Evolutionary conservation across 2,113 vertebrate species (phyloP).

Genomic region (Pterophyllum scalare): DNA sequence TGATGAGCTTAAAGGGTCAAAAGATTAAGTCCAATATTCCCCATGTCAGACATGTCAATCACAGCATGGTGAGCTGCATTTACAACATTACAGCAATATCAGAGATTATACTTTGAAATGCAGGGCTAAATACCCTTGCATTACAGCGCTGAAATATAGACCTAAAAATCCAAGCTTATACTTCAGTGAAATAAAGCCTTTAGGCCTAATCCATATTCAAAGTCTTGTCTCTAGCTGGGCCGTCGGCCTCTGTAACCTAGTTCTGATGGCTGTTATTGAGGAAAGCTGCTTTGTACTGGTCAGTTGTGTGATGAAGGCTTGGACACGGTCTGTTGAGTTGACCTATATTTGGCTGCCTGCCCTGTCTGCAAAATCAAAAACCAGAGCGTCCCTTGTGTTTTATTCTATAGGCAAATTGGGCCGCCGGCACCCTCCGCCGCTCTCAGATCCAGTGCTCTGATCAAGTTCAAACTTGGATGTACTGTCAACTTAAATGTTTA

Average conservation of each 20-base stretch:
- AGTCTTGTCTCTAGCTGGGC: constrained; percentile 64
- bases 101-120: constrained; percentile 71
- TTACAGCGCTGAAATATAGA: constrained; percentile 66
- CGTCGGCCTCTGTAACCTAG: constrained; percentile 67
- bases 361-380: constrained; percentile 53
- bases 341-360: constrained; percentile 77
- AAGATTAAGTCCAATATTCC: constrained; percentile 62
- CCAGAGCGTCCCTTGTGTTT: constrained; percentile 18
- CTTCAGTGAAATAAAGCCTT: constrained; percentile 73
- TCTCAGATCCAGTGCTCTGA: constrained; percentile 15
- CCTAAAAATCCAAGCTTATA: constrained; percentile 74
- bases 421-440: not conserved
- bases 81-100: constrained; percentile 50
- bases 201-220: constrained; percentile 76
- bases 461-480: not conserved
- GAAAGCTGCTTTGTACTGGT: constrained; percentile 77
- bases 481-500: not conserved
- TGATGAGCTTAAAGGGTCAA: constrained; percentile 67
- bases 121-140: constrained; percentile 65
- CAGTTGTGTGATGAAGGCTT: constrained; percentile 66
- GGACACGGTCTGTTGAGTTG: constrained; percentile 66
- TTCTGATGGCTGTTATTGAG: constrained; percentile 71
- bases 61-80: constrained; percentile 43
- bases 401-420: constrained; percentile 29
- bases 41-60: constrained; percentile 61